These are phyloP conservation scores for Acipenser oxyrinchus DNA, from an alignment of 2,797 vertebrate genomes.

Conservation along the genomic window DNA sequence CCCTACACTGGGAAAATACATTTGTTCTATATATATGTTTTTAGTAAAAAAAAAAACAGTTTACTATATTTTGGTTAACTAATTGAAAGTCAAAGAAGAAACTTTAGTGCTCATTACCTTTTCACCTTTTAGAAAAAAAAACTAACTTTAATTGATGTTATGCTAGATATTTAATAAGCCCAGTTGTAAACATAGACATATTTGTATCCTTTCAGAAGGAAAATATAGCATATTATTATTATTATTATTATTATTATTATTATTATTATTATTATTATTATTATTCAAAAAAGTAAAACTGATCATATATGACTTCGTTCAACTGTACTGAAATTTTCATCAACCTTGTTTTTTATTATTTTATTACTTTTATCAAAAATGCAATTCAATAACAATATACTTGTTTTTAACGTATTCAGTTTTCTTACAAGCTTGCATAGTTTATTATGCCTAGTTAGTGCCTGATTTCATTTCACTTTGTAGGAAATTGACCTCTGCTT, in stretches of 20 bases:
- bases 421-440: slow-evolving; percentile 26
- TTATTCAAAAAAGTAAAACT: too few species aligned
- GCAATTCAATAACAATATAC: slow-evolving; percentile 21
- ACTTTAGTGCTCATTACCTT: too few species aligned
- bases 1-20: too few species aligned
- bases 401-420: slow-evolving; percentile 16
- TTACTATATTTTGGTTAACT: too few species aligned
- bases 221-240: too few species aligned
- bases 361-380: slow-evolving; percentile 26
- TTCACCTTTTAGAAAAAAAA: too few species aligned
- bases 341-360: slow-evolving; percentile 1
- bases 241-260: too few species aligned
- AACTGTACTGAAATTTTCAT: slow-evolving; percentile 2
- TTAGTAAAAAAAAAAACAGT: too few species aligned
- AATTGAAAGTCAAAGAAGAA: too few species aligned
- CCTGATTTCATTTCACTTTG: slow-evolving; percentile 14
- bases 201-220: slow-evolving; percentile 4
- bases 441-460: slow-evolving; percentile 23
- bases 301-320: not conserved
- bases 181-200: slow-evolving; percentile 44
- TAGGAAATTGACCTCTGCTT: not conserved
- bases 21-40: not conserved
- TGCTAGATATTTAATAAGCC: too few species aligned
- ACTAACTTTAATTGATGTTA: too few species aligned
- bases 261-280: too few species aligned